Percentiles rank a stretch among this genome's conserved stretches.
Evolutionary conservation across 2,888 invertebrate genomes (phyloP).

Genomic region (Sclerodermus sp.): DNA sequence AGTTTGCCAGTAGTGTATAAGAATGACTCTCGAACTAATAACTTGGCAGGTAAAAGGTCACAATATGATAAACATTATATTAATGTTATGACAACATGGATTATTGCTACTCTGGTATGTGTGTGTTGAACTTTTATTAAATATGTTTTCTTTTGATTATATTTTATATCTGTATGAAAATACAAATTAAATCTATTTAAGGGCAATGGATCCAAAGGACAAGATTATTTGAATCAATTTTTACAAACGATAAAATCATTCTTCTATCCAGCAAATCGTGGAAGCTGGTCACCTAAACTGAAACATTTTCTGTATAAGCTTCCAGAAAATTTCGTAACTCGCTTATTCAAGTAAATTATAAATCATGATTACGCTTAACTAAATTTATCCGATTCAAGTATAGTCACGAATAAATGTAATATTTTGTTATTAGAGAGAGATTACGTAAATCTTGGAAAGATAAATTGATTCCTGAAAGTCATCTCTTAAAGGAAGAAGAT

Average conservation of each 20-base stretch:
- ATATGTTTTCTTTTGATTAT: slow-evolving; percentile 3
- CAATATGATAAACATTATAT: no score
- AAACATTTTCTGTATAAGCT: slow-evolving; percentile 71
- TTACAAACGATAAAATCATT: slow-evolving; percentile 84
- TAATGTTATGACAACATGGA: slow-evolving; percentile 61
- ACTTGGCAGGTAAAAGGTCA: no score
- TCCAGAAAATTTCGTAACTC: slow-evolving; percentile 67
- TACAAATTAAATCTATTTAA: slow-evolving; percentile 53
- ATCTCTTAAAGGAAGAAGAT: slow-evolving; percentile 62
- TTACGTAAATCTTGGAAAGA: no score
- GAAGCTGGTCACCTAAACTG: slow-evolving; percentile 74
- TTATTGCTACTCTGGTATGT: slow-evolving; percentile 62
- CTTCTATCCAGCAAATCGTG: slow-evolving; percentile 86
- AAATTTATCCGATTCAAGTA: no score
- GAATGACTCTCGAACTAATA: slow-evolving; percentile 27
- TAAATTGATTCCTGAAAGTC: no score
- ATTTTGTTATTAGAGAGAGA: no score
- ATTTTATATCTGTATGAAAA: background rate
- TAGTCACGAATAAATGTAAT: no score
- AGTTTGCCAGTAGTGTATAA: slow-evolving; percentile 75
- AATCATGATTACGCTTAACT: no score
- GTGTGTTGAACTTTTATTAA: no score
- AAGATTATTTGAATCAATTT: slow-evolving; percentile 76
- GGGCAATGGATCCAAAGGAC: slow-evolving; percentile 69
- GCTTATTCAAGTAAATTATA: slow-evolving; percentile 58